phyloP scores from a whole-genome alignment of 2,113 vertebrate genomes.

The Psilopogon haemacephalus region DNA sequence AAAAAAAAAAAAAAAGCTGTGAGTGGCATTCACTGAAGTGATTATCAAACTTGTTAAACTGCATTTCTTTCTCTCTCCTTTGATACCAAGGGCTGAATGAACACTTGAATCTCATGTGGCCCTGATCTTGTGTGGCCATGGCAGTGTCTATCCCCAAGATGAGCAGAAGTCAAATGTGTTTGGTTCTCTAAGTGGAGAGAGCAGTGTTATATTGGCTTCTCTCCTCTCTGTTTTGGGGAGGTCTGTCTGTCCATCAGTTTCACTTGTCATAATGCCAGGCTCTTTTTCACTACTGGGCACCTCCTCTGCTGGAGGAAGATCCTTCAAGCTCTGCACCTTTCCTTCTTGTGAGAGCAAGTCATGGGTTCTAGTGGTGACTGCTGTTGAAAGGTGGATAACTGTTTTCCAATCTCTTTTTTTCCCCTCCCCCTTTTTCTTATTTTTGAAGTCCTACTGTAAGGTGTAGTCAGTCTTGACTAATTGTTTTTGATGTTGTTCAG shows the following conservation, averaged over 20 bases:
- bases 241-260: background rate
- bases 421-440: fast-evolving
- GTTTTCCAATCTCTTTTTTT: background rate
- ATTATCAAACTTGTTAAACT: background rate
- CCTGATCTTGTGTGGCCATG: background rate
- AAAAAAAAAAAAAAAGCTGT: background rate
- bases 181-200: background rate
- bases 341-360: background rate
- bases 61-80: background rate
- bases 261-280: background rate
- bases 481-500: background rate
- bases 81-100: background rate
- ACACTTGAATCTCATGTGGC: background rate
- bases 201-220: fast-evolving
- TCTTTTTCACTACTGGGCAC: background rate
- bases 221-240: background rate
- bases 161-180: background rate
- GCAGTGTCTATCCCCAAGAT: background rate
- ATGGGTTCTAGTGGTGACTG: background rate
- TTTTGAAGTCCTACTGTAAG: background rate
- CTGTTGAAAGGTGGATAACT: background rate
- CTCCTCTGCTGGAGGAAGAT: background rate
- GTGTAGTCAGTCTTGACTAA: background rate
- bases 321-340: background rate
- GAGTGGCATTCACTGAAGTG: background rate